Percentiles rank a stretch among this genome's conserved stretches.
These are phyloP conservation scores for Piscicola geometra DNA, from an alignment of 2,888 invertebrate species.

Conservation along the genomic window DNA sequence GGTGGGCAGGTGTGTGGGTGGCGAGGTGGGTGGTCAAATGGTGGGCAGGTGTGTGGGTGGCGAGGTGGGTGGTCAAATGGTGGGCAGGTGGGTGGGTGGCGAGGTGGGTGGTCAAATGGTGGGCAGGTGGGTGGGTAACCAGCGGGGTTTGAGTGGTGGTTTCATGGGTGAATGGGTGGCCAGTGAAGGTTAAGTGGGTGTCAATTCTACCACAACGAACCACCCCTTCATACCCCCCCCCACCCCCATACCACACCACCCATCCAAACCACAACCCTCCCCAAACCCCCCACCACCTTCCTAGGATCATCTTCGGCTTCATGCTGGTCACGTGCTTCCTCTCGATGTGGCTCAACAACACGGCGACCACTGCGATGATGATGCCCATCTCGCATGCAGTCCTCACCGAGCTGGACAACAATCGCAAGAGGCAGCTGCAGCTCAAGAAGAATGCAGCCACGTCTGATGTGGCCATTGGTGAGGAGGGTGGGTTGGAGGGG, in stretches of 20 bases:
- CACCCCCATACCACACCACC: background rate
- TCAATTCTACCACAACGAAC: background rate
- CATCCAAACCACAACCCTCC: background rate
- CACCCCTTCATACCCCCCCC: background rate
- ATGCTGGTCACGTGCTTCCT: conserved; percentile 84
- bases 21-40: no score
- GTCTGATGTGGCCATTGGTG: conserved; percentile 2
- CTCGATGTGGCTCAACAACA: conserved; percentile 94
- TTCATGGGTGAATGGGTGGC: background rate
- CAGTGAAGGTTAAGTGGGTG: background rate
- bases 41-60: no score
- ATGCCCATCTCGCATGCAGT: conserved; percentile 53
- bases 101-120: no score
- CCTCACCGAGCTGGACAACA: conserved; percentile 62
- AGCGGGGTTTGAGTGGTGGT: background rate
- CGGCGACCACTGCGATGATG: conserved; percentile 64
- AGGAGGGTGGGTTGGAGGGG: no score
- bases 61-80: no score
- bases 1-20: no score
- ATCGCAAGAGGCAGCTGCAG: conserved; percentile 17
- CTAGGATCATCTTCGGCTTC: conserved; percentile 71
- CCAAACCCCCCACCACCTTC: background rate
- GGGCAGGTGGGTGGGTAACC: no score
- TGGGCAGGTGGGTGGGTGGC: no score
- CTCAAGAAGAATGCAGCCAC: background rate